A percentile compares a stretch with the other conserved stretches of the same genome.
These are phyloP conservation scores for Microplitis demolitor DNA, from an alignment of 1,140 invertebrate species.

Conservation along the genomic window DNA sequence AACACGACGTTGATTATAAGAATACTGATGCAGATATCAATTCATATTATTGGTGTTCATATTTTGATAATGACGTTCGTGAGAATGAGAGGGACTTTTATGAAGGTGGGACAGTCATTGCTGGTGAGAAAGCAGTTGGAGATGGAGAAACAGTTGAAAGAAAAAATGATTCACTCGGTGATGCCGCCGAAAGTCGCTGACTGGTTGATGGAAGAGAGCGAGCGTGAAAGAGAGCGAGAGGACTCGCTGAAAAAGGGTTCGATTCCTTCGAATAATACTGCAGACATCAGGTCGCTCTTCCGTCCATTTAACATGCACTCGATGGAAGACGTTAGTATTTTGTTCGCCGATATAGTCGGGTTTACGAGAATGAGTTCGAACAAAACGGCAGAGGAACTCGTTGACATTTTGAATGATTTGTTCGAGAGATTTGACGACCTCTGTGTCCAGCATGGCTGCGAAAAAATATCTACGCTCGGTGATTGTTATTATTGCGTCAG, in stretches of 20 bases:
- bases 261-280: conserved; percentile 58
- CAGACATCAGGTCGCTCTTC: conserved; percentile 80
- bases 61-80: conserved; percentile 92
- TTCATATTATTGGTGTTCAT: conserved; percentile 91
- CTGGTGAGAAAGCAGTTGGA: conserved; percentile 86
- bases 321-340: conserved; percentile 94
- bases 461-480: conserved; percentile 93
- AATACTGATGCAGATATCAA: conserved; percentile 82
- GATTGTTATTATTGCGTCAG: conserved; percentile 96
- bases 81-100: conserved; percentile 91
- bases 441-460: conserved; percentile 81
- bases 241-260: conserved; percentile 58
- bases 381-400: conserved; percentile 87
- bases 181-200: conserved; percentile 92
- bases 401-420: conserved; percentile 90
- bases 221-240: conserved; percentile 62
- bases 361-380: conserved; percentile 98
- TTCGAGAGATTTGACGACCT: conserved; percentile 95
- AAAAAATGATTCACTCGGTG: conserved; percentile 96
- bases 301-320: conserved; percentile 94
- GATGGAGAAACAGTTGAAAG: conserved; percentile 92
- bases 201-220: conserved; percentile 80
- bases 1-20: conserved; percentile 71
- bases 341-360: conserved; percentile 98
- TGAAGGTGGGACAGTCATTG: conserved; percentile 93